Base-by-base conservation (phyloP, 2,888 invertebrate genomes). In the Mayetiola destructor region DNA sequence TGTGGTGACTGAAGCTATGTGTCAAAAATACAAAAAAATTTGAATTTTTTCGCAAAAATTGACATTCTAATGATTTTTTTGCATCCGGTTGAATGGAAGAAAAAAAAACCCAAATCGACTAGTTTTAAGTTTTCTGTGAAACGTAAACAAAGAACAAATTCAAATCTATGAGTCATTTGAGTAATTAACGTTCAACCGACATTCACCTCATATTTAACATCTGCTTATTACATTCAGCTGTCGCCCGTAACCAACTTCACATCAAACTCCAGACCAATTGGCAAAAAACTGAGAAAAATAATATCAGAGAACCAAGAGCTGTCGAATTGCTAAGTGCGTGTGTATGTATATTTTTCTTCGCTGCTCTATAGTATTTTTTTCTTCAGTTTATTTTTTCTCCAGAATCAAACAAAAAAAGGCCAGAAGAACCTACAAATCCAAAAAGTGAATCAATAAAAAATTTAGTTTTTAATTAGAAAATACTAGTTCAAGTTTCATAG, bases 231-330 rank as follows among this genome's bases (percentile, higher is more conserved):
- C 27, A 48, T 27, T 23, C 3, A 42, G 23, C 14, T 27, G 14
- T 3, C 16, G n/a, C 8, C 5, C 9, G 27, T 16, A 48, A 12
- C 27, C 48, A 48, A 48, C 48, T 48, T 48, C 48, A 32, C 8
- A 32, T 8, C 32, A n/a, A 9, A 3, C 14, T 9, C n/a, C 9
- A 48, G 27, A 5, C n/a, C n/a, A n/a, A 48, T 27, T 2, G 27
- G 16, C 48, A 48, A 48, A 48, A 48, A n/a, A n/a, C 27, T 23
- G 27, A 48, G 48, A 48, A 48, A 48, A 48, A 48, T 42, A 48
- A 48, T n/a, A 27, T 48, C 3, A 48, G 16, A 48, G 48, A 48
- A 48, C 48, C 27, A n/a, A 48, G 48, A 48, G 29, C 48, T 48
- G 48, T 48, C 48, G 48, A 27, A 27, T 16, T 27, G 4, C 27